Evolutionary conservation across 1,140 invertebrate species (phyloP), one percentile per base, ranked within the genome.

Genomic region (Thrips palmi): DNA sequence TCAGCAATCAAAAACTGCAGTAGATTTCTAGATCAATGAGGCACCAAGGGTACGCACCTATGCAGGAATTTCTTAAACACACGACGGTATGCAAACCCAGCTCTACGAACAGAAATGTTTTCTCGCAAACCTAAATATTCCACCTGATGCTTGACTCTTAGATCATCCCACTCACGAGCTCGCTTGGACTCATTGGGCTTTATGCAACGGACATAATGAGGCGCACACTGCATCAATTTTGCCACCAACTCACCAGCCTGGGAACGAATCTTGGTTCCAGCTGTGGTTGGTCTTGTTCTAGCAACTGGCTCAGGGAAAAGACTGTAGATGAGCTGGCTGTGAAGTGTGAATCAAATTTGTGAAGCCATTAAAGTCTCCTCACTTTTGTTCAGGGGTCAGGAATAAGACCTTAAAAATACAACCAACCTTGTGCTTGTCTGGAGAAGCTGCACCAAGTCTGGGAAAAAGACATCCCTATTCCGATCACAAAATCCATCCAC

Each of bases 121-220:
- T 76, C 72, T 38, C 67, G 67, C 8, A 75, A 48, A 1, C 72
- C 71, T 11, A 75, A 49, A 56, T 76, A 76, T 45, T 69, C 65
- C n/a, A 71, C 64, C 56, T 63, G 49, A 59, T 77, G 73, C 42
- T 67, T 67, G 0, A 75, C 68, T 47, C 71, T 56, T 7, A 60
- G 49, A 23, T 67, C 55, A 45, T 82, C 76, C 70, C 77, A 83
- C 44, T 79, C 75, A n/a, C 65, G 58, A 1, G 77, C 61, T 52
- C 63, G 65, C 52, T 80, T 80, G 6, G 70, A 75, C 51, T 82
- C 76, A 50, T 82, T 82, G 2, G 78, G 78, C 52, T 82, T 82
- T 40, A 82, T 78, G 50, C 79, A 83, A 22, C 77, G 53, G 25
- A 83, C 65, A 45, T 77, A 76, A 63, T 79, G 76, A 18, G 78